Base-by-base conservation (phyloP, 1,140 invertebrate species). In the Gryllus bimaculatus region DNA sequence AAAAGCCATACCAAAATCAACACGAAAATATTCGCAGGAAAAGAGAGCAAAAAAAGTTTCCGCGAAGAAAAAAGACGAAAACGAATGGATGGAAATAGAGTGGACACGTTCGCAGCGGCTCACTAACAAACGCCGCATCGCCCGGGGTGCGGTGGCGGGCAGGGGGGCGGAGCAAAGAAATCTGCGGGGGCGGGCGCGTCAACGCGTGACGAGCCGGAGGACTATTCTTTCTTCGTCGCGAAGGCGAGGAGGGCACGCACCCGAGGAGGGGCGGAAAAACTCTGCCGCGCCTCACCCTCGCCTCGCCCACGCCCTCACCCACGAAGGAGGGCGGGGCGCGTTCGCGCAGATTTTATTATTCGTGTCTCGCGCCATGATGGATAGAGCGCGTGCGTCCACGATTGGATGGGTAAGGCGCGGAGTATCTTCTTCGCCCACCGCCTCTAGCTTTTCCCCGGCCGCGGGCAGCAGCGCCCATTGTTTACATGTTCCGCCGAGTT, bases 331-430 rank as follows among this genome's bases (percentile, higher is more conserved):
- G n/a, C n/a, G 21, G 8, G 8, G 26, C 75, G 39, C 15, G 6
- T 76, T n/a, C 75, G 13, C 39, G 8, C n/a, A 77, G 76, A 77
- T 49, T n/a, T 77, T 77, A 54, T 77, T 77, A 77, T 77, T 77
- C 76, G n/a, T 77, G 15, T 20, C 76, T 47, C 26, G n/a, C n/a
- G 76, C 47, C 76, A 77, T 77, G 76, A 49, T 77, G 48, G 48
- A 49, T 79, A 66, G 48, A 47, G 18, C 10, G 10, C 10, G 54
- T 66, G 54, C 54, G 54, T 18, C 54, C n/a, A 66, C 54, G 7
- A 7, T 3, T 66, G 2, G 54, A 66, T 66, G 54, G 54, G 54
- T 66, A 1, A 13, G 54, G 10, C 10, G 18, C 54, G 2, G 54
- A 18, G 54, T 18, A 66, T 66, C 54, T 66, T 66, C 54, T 18